Base-by-base conservation (phyloP, 2,888 invertebrate species). In the Lypha dubia region DNA sequence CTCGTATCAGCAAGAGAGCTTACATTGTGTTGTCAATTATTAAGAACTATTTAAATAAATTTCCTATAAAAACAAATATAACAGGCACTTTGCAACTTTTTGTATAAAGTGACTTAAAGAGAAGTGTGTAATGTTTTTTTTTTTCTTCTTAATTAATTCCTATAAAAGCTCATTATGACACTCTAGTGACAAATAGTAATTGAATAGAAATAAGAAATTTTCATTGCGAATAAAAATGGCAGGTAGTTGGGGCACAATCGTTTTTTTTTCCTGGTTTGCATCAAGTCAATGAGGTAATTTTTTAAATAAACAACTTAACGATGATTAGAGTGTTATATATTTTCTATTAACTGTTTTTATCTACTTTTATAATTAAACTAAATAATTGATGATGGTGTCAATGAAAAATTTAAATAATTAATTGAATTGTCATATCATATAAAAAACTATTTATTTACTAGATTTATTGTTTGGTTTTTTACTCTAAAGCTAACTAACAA, bases 331-430 rank as follows among this genome's bases (percentile, higher is more conserved):
- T 53, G 35, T 17, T 46, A 17, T 63, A 17, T 63, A 35, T 24
- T 56, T 68, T 24, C 24, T 17, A 9, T n/a, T 28, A 63, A 60
- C 5, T 38, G 13, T 41, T 46, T 13, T 11, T 20, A 44, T 15
- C 22, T 28, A n/a, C n/a, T 22, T n/a, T 20, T 28, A 51, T 68
- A 81, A 77, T 84, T 77, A 81, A 81, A 77, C 32, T 17, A 60
- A 70, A 65, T 81, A 81, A 84, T 81, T 81, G 81, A 84, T 84
- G 81, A 79, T 77, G 58, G 77, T 84, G 84, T 77, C 77, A 81
- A 58, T 53, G n/a, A 9, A 63, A n/a, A 70, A 81, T 81, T 84
- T 81, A 65, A 74, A 81, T 84, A 84, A 77, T 84, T 81, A 81
- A 84, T 81, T 77, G 74, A 84, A n/a, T 70, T 84, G 81, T 79